These are phyloP conservation scores for Lycaon pictus DNA, from an alignment of 2,113 vertebrate genomes.

Conservation along the genomic window DNA sequence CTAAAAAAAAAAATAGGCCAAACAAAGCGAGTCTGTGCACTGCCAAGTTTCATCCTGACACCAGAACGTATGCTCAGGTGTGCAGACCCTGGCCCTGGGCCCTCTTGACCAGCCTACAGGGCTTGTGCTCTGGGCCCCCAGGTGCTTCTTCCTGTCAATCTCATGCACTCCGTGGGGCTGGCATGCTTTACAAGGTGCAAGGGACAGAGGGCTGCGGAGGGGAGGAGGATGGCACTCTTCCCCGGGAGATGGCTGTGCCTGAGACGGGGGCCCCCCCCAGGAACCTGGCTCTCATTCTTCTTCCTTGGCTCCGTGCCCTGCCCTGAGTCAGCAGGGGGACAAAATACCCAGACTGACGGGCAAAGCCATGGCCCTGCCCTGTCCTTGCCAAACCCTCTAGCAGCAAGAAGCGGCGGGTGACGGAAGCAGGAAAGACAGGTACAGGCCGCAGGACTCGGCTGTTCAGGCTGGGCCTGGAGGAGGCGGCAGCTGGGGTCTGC, in stretches of 20 bases:
- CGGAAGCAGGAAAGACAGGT: neutral
- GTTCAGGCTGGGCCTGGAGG: neutral
- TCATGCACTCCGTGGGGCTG: neutral
- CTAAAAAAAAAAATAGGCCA: neutral
- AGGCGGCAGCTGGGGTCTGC: rapidly evolving
- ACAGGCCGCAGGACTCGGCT: rapidly evolving
- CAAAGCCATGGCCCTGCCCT: neutral
- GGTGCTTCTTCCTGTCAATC: neutral
- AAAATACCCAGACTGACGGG: neutral
- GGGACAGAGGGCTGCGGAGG: too few species aligned
- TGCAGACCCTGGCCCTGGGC: neutral
- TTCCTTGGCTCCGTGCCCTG: neutral
- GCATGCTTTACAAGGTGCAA: neutral
- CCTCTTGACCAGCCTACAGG: neutral
- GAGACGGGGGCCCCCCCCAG: neutral
- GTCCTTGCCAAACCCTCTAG: neutral
- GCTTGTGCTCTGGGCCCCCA: too few species aligned
- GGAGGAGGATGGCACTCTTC: rapidly evolving
- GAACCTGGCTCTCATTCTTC: neutral
- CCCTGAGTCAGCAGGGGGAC: constrained; percentile 3
- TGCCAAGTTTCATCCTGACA: neutral
- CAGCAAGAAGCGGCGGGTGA: neutral
- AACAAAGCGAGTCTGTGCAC: neutral
- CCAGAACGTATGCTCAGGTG: neutral
- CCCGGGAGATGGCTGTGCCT: neutral